Evolutionary conservation across 2,797 vertebrate genomes (phyloP).

Genomic region (Netta rufina): DNA sequence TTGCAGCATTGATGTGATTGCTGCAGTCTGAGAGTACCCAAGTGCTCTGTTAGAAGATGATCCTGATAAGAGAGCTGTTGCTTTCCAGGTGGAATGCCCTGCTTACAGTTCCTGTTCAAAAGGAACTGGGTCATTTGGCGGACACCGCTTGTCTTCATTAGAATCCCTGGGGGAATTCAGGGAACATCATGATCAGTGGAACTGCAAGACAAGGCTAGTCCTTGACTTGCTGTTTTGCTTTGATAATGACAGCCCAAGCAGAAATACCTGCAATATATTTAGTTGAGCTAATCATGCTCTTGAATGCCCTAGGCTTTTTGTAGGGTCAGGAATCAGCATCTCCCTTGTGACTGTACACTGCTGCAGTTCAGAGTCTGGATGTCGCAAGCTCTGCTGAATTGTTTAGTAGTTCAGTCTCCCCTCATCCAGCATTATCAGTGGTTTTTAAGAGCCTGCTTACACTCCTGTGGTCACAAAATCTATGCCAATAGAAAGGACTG

Average conservation of each 20-base stretch:
- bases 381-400: neutral
- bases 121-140: neutral
- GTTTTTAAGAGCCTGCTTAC: neutral
- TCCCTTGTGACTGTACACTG: neutral
- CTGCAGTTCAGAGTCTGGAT: neutral
- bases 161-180: neutral
- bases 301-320: neutral
- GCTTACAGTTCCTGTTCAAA: neutral
- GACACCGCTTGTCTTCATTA: neutral
- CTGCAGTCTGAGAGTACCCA: neutral
- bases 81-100: neutral
- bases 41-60: neutral
- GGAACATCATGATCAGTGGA: neutral
- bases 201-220: neutral
- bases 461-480: neutral
- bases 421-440: neutral
- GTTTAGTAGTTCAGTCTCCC: neutral
- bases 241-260: neutral
- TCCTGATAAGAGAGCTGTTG: neutral
- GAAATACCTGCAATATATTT: neutral
- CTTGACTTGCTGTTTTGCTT: neutral
- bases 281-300: neutral
- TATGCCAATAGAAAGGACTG: neutral
- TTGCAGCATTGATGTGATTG: neutral
- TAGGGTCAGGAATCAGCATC: neutral